Evolutionary conservation across 2,888 invertebrate genomes (phyloP).

Genomic region (Drosophila meridionalis): DNA sequence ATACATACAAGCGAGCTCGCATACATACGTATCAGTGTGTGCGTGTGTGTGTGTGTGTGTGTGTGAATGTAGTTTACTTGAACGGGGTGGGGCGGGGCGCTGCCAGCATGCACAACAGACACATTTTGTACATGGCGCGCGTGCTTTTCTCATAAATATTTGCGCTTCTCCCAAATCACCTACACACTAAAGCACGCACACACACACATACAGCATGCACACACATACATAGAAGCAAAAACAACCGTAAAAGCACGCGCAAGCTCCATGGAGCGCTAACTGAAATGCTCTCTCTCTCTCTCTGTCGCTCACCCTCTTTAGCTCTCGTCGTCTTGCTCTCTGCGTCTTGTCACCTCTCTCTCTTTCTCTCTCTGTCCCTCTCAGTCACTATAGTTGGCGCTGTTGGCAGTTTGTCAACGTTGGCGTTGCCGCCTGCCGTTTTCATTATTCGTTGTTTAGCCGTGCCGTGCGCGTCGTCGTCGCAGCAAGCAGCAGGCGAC

Average conservation of each 20-base stretch:
- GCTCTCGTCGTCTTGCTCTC: slow-evolving; percentile 3
- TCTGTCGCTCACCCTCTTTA: slow-evolving; percentile 1
- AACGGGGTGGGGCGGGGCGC: slow-evolving; percentile 39
- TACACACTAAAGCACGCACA: slow-evolving; percentile 38
- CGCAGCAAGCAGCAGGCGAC: slow-evolving; percentile 69
- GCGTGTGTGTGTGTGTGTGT: slow-evolving; percentile 8
- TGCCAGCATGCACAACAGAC: slow-evolving; percentile 62
- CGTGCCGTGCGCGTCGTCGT: slow-evolving; percentile 75
- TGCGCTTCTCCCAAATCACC: slow-evolving; percentile 49
- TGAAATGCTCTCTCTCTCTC: slow-evolving; percentile 6
- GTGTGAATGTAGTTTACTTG: slow-evolving; percentile 27
- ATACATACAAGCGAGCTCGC: slow-evolving; percentile 5
- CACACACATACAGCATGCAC: background rate
- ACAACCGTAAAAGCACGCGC: slow-evolving; percentile 41
- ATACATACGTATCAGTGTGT: slow-evolving; percentile 8
- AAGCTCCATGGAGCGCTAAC: slow-evolving; percentile 44
- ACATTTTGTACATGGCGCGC: slow-evolving; percentile 62
- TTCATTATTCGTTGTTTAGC: slow-evolving; percentile 71
- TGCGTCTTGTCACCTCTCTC: slow-evolving; percentile 1
- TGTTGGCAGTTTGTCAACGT: slow-evolving; percentile 63
- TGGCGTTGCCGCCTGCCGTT: slow-evolving; percentile 47
- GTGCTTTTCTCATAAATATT: slow-evolving; percentile 63
- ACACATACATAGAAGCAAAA: background rate
- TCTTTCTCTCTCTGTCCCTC: background rate
- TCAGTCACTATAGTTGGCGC: slow-evolving; percentile 18